Base-by-base conservation (phyloP, 53 echinoderm and acorn worm species). In the Temnopleurus reevesii region DNA sequence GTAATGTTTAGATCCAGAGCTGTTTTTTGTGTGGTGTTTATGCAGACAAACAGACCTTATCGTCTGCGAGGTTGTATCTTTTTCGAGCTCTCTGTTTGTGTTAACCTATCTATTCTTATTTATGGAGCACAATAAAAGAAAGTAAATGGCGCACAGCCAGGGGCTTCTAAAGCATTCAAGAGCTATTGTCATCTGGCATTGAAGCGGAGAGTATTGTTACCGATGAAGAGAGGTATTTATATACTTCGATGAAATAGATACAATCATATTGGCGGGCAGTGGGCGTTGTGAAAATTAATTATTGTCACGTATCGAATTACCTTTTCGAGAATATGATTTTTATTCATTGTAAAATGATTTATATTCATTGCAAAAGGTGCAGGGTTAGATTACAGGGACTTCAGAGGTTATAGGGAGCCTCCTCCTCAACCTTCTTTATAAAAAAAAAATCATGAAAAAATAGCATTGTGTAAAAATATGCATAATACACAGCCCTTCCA, bases 111-210 rank as follows among this genome's bases (percentile, higher is more conserved):
- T 71, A 41, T 71, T 71, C 71, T 38, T 71, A n/a, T 21, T 21
- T 2, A 18, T 4, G 19, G 41, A 41, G 41, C 71, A 71, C 71
- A 41, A 41, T 21, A 71, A 23, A 71, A 71, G 71, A 71, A 71
- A 71, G 71, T 71, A 41, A 71, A 71, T 71, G 41, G 71, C 17
- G 71, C 71, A n/a, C 71, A 71, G 71, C 71, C 71, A 71, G 71
- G 71, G 43, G 23, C 71, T 41, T 71, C 41, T 38, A 18, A 71
- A n/a, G 9, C 41, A 71, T 10, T 71, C 71, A 41, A 36, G 4
- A 15, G 38, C 23, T 27, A 26, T 71, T 71, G n/a, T 71, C 23
- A n/a, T 41, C 21, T 10, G 19, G 7, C 71, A 71, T 12, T 21
- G n/a, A n/a, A 41, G 71, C 71, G 71, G 41, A 71, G 71, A 71